Base-by-base conservation (phyloP, 2,113 vertebrate species). In the Prolemur simus region DNA sequence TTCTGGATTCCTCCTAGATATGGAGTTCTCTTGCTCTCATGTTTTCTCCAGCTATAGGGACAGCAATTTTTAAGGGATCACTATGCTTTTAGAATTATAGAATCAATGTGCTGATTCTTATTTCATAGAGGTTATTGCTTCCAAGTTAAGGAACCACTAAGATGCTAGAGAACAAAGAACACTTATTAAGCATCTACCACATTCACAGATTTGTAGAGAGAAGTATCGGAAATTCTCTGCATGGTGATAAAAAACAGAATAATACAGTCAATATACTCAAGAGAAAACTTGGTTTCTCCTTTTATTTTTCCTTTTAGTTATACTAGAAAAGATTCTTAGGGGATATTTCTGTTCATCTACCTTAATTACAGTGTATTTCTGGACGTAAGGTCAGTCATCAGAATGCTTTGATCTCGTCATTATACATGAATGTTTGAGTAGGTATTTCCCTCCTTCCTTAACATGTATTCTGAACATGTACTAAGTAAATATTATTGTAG, bases 401-500 rank as follows among this genome's bases (percentile, higher is more conserved):
- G 34, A 56, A 37, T n/a, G 9, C 78, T 95, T 98, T 96, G 73
- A 95, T 94, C 91, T 96, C 89, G 23, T 76, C 66, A 73, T 91
- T 94, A 89, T 34, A 69, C 32, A 58, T 56, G 49, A 86, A 83
- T 95, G 60, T 97, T 96, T 95, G 68, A 93, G 56, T 37, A 97
- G 60, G 49, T 49, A 83, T 94, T 96, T 96, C 42, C 58, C 13
- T 80, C 23, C 18, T 92, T 23, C 71, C 85, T 90, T 90, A 90
- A 91, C 78, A 78, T 32, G n/a, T 54, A 58, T 78, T 87, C 37
- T 82, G 86, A 84, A 63, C 37, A 83, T 68, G 37, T 80, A 64
- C 34, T 88, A 94, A 96, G 66, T 92, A 94, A 97, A 96, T 94
- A 94, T 97, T 93, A 84, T 94, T 97, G 37, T 47, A 88, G 34